A percentile compares a stretch with the other conserved stretches of the same genome.
Evolutionary conservation across 2,797 vertebrate species (phyloP).

Genomic region (Microctenopoma steveboyesi): DNA sequence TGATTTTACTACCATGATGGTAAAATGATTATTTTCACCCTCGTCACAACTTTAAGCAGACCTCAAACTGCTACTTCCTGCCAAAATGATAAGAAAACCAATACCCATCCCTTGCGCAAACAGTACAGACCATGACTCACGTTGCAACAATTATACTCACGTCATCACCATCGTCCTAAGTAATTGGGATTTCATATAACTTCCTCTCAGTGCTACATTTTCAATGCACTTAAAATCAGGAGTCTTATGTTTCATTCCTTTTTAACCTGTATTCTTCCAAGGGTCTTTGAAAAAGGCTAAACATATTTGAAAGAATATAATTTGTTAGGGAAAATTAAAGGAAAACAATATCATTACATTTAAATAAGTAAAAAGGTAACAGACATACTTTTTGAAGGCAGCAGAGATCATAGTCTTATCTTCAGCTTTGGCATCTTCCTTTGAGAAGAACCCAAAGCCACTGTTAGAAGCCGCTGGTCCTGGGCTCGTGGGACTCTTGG

Average conservation of each 20-base stretch:
- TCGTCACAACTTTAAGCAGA: background rate
- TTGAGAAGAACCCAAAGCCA: constrained; percentile 85
- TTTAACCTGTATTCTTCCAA: constrained; percentile 80
- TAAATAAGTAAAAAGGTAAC: background rate
- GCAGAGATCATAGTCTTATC: constrained; percentile 80
- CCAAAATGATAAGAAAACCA: background rate
- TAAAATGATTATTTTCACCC: background rate
- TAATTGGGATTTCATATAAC: constrained; percentile 76
- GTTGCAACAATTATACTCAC: constrained; percentile 77
- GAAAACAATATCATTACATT: constrained; percentile 17
- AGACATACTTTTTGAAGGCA: constrained; percentile 86
- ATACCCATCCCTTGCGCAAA: constrained; percentile 56
- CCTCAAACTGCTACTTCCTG: background rate
- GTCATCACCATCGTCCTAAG: constrained; percentile 73
- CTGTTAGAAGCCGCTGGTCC: constrained; percentile 66
- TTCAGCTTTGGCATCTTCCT: constrained; percentile 75
- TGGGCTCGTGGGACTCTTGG: constrained; percentile 85
- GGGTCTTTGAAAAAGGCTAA: constrained; percentile 79
- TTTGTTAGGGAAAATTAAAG: constrained; percentile 47
- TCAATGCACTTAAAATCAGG: constrained; percentile 74
- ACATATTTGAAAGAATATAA: constrained; percentile 77
- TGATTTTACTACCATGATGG: background rate
- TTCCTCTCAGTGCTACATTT: constrained; percentile 76
- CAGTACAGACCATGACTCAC: constrained; percentile 63
- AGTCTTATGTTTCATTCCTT: constrained; percentile 68